phyloP scores from a whole-genome alignment of 2,797 vertebrate genomes.

The Salarias fasciatus region DNA sequence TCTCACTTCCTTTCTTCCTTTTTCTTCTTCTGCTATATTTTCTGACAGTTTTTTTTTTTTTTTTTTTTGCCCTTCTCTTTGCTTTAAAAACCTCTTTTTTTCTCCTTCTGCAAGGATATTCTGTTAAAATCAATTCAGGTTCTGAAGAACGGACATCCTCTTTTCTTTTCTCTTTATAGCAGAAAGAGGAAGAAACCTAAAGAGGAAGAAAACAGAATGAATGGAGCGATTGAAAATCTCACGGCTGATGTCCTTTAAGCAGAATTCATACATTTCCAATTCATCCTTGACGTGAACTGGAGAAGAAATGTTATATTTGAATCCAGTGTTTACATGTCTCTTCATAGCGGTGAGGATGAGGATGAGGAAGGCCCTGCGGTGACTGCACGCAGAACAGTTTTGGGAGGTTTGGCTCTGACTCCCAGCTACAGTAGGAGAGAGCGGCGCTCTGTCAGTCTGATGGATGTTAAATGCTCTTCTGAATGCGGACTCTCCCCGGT shows the following conservation, averaged over 20 bases:
- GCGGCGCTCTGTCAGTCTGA: slow-evolving; percentile 41
- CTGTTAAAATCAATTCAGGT: slow-evolving; percentile 32
- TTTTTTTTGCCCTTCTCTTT: not conserved
- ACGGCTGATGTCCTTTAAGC: not conserved
- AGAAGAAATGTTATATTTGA: too few species aligned
- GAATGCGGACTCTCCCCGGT: slow-evolving; percentile 30
- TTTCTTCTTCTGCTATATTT: slow-evolving; percentile 17
- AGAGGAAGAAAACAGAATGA: too few species aligned
- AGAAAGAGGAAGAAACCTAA: too few species aligned
- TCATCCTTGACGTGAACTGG: too few species aligned
- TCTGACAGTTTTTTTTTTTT: slow-evolving; percentile 12
- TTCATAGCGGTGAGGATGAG: too few species aligned
- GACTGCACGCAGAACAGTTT: too few species aligned
- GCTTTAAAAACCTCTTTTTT: not conserved
- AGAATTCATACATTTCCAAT: too few species aligned
- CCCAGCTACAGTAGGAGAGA: slow-evolving; percentile 7
- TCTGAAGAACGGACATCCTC: slow-evolving; percentile 19
- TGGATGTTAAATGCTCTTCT: slow-evolving; percentile 42
- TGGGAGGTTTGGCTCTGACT: slow-evolving; percentile 5
- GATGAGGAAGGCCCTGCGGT: too few species aligned
- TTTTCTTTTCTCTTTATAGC: slow-evolving; percentile 7
- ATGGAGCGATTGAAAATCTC: slow-evolving; percentile 1
- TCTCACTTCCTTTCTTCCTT: slow-evolving; percentile 26
- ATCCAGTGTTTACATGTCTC: too few species aligned
- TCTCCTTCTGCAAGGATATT: slow-evolving; percentile 27